Conservation (phyloP, 2,113 vertebrate species). For the chimpanzee (Pan troglodytes) region NHGRI_mPanTro3-v2.1_pri NC_072412.2:52118001-52118500, state of each 20-base stretch:
- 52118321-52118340: no score
- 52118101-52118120: not conserved
- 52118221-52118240: no score
- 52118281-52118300: no score
- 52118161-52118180: no score
- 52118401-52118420: not conserved
- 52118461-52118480: not conserved
- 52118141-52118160: not conserved
- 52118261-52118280: no score
- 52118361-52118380: no score
- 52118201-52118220: no score
- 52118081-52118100: not conserved
- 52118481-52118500: not conserved
- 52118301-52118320: no score
- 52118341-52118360: no score
- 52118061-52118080: conserved; percentile 17
- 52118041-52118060: not conserved
- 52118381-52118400: not conserved
- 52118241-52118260: no score
- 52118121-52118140: not conserved
- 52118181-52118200: no score
- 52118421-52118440: not conserved
- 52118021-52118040: conserved; percentile 4
- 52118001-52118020: conserved; percentile 52
- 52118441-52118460: not conserved